Base-by-base conservation (phyloP, 2,113 vertebrate genomes). In the Monarcha castaneiventris region DNA sequence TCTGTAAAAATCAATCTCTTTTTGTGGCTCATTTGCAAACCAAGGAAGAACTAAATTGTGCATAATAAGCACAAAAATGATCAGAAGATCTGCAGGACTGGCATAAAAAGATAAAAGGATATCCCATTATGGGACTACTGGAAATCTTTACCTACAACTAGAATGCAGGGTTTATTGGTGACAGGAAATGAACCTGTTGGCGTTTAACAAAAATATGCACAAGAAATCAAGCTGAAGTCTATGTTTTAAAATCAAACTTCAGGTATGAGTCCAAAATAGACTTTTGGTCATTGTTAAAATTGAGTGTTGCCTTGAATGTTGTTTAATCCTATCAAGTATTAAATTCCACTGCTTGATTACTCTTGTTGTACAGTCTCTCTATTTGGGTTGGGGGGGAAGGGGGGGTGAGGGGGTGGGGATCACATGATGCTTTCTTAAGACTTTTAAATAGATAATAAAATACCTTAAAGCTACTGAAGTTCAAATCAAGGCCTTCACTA, bases 1-100 rank as follows among this genome's bases (percentile, higher is more conserved):
- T 71, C 85, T 90, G 79, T 92, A 92, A 95, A 96, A 97, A 93
- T 90, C 84, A 92, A 88, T 93, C 82, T 92, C 51, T 91, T 63
- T 81, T 85, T 95, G 87, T 66, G 78, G 82, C 63, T 94, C n/a
- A 76, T 92, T 79, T 93, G 82, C 85, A 95, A 91, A 92, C 63
- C 71, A 52, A 86, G 75, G 64, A 95, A 88, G 52, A 95, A 83
- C 66, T 88, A 86, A 91, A 94, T 88, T 83, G 79, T 87, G 83
- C 92, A 74, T 85, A 91, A 87, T 91, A 95, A 93, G 68, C 81
- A 94, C 39, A 93, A 95, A 95, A 88, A 86, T 77, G 29, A 83
- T 87, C 75, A 91, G 84, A 90, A 94, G 62, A 95, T 77, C 51
- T 88, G 63, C 67, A 83, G 62, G 93, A 88, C 33, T 37, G 25